Evolutionary conservation across 2,888 invertebrate species (phyloP), one percentile per base, ranked within the genome.

Genomic region (Orchestes rusci): DNA sequence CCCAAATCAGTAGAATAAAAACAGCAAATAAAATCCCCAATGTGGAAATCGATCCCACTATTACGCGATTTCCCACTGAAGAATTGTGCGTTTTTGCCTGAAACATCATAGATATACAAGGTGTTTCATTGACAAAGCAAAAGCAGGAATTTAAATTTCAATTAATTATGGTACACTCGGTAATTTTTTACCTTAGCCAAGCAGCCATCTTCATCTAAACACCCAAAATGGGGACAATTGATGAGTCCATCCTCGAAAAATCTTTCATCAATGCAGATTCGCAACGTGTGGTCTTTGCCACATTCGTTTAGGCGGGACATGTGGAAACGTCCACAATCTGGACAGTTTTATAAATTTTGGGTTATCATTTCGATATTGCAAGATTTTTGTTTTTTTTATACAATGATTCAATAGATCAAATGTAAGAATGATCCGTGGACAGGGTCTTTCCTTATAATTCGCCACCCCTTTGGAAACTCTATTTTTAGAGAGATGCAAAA

Each of bases 1-100:
- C 63, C 68, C 70, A 73, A 18, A 74, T 51, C 41, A 72, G 69
- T 48, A 71, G 61, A 10, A 71, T 58, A 53, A 74, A 73, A 46
- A 73, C 57, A n/a, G 68, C 58, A 53, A 74, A 73, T 19, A 68
- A 62, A 7, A 73, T 54, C 27, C 72, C 58, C 39, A 73, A 64
- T 8, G 70, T 64, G 2, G 72, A 69, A 12, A 73, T 68, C 1
- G 73, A 72, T 16, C 70, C 71, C 7, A 73, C 64, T 7, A 73
- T 66, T 13, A 73, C 70, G 58, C 69, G 72, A 5, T 59, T 61
- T 18, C 60, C 63, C 3, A 46, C 34, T 8, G 50, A 47, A 8
- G 39, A 28, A 15, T 36, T 43, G 2, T 19, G 17, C 19, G 29
- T 29, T 8, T 13, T n/a, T 33, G 5, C 16, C 33, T 33, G n/a